phyloP scores from a whole-genome alignment of 2,797 vertebrate genomes.

The Tauraco hartlaubi region DNA sequence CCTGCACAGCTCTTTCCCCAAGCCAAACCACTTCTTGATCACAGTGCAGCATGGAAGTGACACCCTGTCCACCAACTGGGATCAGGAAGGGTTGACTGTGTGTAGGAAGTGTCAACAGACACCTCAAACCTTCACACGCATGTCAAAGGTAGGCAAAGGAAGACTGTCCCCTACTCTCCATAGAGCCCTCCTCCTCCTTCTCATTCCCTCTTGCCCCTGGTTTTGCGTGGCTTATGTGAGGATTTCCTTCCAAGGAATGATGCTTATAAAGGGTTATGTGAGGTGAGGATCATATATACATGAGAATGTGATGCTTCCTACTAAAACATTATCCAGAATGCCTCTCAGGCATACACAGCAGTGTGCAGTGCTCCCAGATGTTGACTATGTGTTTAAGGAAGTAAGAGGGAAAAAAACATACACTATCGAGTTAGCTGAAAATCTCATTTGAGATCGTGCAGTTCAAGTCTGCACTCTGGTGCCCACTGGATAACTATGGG shows the following conservation, averaged over 20 bases:
- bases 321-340: background rate
- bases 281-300: background rate
- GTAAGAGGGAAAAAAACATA: background rate
- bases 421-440: background rate
- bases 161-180: background rate
- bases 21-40: background rate
- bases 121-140: accelerated
- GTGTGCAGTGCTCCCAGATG: background rate
- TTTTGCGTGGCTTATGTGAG: background rate
- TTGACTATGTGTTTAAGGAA: background rate
- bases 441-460: background rate
- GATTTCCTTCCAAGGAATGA: background rate
- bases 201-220: background rate
- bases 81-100: background rate
- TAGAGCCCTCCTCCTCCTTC: background rate
- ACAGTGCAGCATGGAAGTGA: background rate
- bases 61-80: background rate
- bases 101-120: background rate
- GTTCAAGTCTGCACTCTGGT: background rate
- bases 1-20: background rate
- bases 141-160: background rate
- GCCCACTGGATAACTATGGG: accelerated
- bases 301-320: background rate
- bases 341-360: background rate
- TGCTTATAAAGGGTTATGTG: background rate